Conservation (phyloP, 2,888 invertebrate species). For the Proisotoma minuta region DNA sequence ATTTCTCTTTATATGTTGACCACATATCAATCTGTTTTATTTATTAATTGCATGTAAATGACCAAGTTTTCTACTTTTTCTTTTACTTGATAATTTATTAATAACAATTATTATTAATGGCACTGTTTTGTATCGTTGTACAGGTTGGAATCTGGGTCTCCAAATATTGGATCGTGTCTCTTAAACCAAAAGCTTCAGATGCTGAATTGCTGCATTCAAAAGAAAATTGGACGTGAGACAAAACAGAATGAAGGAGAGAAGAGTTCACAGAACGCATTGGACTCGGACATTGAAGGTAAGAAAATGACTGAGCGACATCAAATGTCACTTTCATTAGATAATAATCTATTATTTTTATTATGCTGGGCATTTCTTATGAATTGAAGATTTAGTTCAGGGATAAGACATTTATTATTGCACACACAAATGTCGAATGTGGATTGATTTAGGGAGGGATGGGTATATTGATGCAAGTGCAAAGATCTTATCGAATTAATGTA, state of each 20-base stretch:
- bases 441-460: neutral
- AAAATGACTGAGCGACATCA: too few species aligned
- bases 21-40: too few species aligned
- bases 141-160: slow-evolving; percentile 74
- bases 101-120: neutral
- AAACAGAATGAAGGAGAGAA: slow-evolving; percentile 36
- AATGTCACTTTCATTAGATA: slow-evolving; percentile 5
- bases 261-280: slow-evolving; percentile 22
- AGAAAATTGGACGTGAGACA: slow-evolving; percentile 50
- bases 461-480: neutral
- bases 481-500: slow-evolving; percentile 10
- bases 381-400: neutral
- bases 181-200: slow-evolving; percentile 85
- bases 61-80: neutral
- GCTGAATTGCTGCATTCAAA: slow-evolving; percentile 60
- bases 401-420: neutral
- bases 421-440: neutral
- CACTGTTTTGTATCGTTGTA: slow-evolving; percentile 17
- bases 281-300: slow-evolving; percentile 37
- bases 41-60: neutral
- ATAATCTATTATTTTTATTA: neutral
- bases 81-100: neutral
- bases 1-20: too few species aligned
- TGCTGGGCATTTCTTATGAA: too few species aligned
- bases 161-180: slow-evolving; percentile 82